Evolutionary conservation across 2,113 vertebrate genomes (phyloP).

Genomic region (Numenius arquata): DNA sequence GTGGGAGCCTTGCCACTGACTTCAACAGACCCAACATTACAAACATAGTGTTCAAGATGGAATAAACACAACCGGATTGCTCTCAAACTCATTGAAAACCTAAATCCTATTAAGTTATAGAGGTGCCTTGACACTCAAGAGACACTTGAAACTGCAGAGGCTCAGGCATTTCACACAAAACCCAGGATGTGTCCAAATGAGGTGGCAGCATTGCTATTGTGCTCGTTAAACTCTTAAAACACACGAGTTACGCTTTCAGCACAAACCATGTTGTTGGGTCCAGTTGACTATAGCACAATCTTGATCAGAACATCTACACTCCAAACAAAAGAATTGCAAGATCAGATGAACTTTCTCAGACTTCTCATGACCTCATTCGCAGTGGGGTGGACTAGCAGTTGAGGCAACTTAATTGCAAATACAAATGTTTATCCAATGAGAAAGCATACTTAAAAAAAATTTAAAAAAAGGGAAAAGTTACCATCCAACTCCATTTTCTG

Average conservation of each 20-base stretch:
- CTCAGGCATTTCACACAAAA: background rate
- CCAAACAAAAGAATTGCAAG: constrained; percentile 4
- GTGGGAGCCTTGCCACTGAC: background rate
- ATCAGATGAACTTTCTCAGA: background rate
- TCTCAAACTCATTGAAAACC: constrained; percentile 11
- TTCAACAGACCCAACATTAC: background rate
- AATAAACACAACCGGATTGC: constrained; percentile 19
- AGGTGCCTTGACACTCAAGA: constrained; percentile 4
- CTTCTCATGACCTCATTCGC: background rate
- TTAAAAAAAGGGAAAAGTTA: background rate
- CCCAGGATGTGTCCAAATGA: background rate
- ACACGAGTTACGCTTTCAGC: background rate
- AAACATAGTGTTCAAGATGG: background rate
- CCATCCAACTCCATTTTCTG: background rate
- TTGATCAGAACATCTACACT: background rate
- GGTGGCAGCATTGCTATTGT: background rate
- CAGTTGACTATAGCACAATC: background rate
- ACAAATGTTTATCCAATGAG: background rate
- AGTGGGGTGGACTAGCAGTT: background rate
- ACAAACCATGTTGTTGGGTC: background rate
- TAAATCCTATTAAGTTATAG: constrained; percentile 17
- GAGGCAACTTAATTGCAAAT: background rate
- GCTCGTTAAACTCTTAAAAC: background rate
- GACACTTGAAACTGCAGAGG: constrained; percentile 15
- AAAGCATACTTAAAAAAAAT: background rate